Conservation (phyloP, 2,113 vertebrate genomes). For the Cavia aperea region DNA sequence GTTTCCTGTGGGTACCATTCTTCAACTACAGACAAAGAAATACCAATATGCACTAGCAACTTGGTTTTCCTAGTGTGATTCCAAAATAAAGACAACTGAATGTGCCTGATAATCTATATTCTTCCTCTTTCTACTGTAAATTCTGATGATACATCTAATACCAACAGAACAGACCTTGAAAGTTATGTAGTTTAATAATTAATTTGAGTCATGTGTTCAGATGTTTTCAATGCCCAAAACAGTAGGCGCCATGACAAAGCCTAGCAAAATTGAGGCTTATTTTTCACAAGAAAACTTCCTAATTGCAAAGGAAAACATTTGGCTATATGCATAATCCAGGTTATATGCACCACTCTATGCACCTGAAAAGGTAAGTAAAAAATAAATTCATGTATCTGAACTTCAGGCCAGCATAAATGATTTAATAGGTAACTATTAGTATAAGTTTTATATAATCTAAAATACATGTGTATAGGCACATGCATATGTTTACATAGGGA, state of each 20-base stretch:
- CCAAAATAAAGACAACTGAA: neutral
- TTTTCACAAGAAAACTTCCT: slow-evolving; percentile 2
- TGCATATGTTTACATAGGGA: neutral
- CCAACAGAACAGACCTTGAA: neutral
- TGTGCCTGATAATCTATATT: neutral
- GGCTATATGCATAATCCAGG: neutral
- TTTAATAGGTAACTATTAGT: neutral
- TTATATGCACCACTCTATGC: neutral
- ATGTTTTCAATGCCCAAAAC: neutral
- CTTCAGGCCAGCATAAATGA: neutral
- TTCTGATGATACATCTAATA: neutral
- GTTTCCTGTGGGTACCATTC: neutral
- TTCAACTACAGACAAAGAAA: neutral
- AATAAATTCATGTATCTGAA: neutral
- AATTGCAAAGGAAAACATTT: neutral
- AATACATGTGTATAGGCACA: neutral
- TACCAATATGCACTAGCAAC: neutral
- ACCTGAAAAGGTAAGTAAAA: neutral
- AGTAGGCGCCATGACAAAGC: neutral
- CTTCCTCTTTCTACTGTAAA: neutral
- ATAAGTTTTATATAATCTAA: neutral
- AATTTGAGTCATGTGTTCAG: neutral
- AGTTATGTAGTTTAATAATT: neutral
- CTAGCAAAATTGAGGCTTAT: neutral
- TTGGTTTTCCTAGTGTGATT: neutral